phyloP scores from a whole-genome alignment of 1,140 invertebrate species.

The Drosophila guanche region DNA sequence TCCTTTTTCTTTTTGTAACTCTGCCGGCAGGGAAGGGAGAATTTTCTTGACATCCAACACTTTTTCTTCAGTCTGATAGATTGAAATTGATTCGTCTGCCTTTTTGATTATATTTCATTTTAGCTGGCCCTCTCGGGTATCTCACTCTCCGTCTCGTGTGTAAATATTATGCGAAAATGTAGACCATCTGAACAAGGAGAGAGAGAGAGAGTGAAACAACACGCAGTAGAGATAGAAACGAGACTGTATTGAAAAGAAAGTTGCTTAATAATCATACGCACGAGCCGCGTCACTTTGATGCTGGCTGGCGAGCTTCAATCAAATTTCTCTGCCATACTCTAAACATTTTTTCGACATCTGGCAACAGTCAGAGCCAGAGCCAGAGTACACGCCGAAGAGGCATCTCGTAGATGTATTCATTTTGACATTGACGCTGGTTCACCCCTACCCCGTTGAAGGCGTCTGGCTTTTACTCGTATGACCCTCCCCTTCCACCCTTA shows the following conservation, averaged over 20 bases:
- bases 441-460: not conserved
- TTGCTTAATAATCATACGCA: conserved; percentile 14
- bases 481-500: not conserved
- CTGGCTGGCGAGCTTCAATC: not conserved
- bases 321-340: conserved; percentile 5
- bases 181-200: not conserved
- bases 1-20: no score
- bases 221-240: no score
- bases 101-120: conserved; percentile 1
- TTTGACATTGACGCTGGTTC: not conserved
- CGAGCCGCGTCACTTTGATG: conserved; percentile 40
- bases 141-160: not conserved
- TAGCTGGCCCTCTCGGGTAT: not conserved
- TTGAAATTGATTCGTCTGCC: conserved; percentile 38
- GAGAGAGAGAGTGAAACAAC: no score
- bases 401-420: not conserved
- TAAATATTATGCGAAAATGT: conserved; percentile 17
- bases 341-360: not conserved
- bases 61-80: conserved; percentile 17
- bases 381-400: no score
- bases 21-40: no score
- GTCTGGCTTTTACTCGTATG: conserved; percentile 8
- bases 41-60: no score
- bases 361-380: no score
- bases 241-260: not conserved